Percentiles rank a stretch among this genome's conserved stretches.
Conservation (phyloP, 2,888 invertebrate species). For the Linnaemya tessellans region DNA sequence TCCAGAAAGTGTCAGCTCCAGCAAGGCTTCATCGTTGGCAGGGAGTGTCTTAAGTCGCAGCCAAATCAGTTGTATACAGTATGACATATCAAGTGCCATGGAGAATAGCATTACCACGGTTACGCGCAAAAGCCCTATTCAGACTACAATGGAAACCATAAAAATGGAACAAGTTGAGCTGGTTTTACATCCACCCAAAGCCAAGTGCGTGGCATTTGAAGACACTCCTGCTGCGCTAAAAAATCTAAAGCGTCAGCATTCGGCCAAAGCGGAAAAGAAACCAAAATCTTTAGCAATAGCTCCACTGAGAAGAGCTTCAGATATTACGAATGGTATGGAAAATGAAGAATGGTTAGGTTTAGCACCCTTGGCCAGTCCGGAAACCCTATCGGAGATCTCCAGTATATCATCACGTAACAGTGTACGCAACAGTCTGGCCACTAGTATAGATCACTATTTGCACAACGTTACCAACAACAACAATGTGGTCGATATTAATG, state of each 20-base stretch:
- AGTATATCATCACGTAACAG: conserved; percentile 89
- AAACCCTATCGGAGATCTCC: conserved; percentile 91
- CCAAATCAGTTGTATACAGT: conserved; percentile 83
- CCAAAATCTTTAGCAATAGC: conserved; percentile 77
- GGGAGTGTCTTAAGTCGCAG: conserved; percentile 82
- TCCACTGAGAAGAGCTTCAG: conserved; percentile 80
- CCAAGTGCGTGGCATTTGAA: conserved; percentile 81
- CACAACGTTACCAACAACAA: conserved; percentile 76
- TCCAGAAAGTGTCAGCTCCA: conserved; percentile 76
- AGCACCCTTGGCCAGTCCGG: conserved; percentile 92
- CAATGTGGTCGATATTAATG: conserved; percentile 73
- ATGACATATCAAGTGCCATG: conserved; percentile 83
- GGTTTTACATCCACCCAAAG: conserved; percentile 75
- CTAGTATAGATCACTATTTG: conserved; percentile 82
- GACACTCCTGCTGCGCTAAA: conserved; percentile 58
- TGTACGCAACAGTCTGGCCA: conserved; percentile 84
- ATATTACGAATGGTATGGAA: conserved; percentile 81
- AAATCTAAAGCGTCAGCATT: conserved; percentile 79
- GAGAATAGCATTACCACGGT: conserved; percentile 81
- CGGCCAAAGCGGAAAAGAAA: conserved; percentile 77
- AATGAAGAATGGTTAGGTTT: conserved; percentile 88
- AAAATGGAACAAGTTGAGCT: conserved; percentile 49
- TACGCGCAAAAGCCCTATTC: conserved; percentile 80
- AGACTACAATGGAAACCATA: conserved; percentile 71
- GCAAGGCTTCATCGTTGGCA: conserved; percentile 82